Evolutionary conservation across 2,888 invertebrate genomes (phyloP).

Genomic region (Temnothorax rugatulus): DNA sequence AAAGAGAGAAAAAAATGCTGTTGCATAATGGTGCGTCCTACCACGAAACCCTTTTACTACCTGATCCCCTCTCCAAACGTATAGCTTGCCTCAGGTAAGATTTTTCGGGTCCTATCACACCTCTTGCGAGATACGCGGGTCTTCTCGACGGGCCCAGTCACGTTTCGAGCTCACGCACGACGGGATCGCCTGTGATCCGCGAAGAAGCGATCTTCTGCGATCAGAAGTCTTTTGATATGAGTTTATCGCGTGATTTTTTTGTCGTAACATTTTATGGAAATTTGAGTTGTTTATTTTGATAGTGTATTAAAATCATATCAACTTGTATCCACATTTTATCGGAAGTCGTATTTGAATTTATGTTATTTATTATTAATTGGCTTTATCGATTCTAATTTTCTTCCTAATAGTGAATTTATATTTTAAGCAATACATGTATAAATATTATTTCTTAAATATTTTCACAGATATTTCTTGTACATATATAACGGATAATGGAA

Average conservation of each 20-base stretch:
- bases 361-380: neutral
- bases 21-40: constrained; percentile 78
- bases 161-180: constrained; percentile 74
- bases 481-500: neutral
- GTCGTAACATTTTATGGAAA: neutral
- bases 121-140: constrained; percentile 80
- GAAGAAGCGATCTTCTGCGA: constrained; percentile 5
- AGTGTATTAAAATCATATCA: neutral
- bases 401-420: neutral
- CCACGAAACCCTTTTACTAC: constrained; percentile 83
- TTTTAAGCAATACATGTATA: neutral
- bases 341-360: neutral
- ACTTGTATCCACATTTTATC: neutral
- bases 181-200: constrained; percentile 68
- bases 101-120: constrained; percentile 83
- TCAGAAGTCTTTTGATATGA: neutral
- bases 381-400: constrained; percentile 4
- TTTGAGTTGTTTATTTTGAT: neutral
- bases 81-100: constrained; percentile 84
- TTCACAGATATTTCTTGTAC: neutral
- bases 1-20: constrained; percentile 71
- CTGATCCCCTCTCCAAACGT: constrained; percentile 82
- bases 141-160: constrained; percentile 76
- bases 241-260: neutral
- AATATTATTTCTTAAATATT: neutral